Evolutionary conservation across 2,888 invertebrate species (phyloP), one percentile per base, ranked within the genome.

Genomic region (Therioaphis trifolii): DNA sequence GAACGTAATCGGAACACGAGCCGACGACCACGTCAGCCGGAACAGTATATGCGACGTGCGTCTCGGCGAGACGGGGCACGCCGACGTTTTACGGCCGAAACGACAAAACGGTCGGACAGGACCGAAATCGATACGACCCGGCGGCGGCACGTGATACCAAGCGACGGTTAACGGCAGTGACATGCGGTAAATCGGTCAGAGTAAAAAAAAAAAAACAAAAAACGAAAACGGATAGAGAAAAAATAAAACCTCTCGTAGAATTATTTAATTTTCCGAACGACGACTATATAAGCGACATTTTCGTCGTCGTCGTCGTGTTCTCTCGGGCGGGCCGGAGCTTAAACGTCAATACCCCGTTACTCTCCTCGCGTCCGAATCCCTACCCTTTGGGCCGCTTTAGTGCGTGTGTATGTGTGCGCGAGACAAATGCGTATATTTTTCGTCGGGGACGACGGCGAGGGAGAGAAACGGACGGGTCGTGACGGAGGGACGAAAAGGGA

Each of bases 381-480:
- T 43, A 71, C 58, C 46, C n/a, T 2, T 15, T 3, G 9, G 2
- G 27, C 5, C 21, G 14, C 40, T 43, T 61, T 4, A 46, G 43
- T 35, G 49, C 29, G 46, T 18, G 24, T 29, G 71, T 27, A 43
- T 46, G 12, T 4, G 12, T 4, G 29, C 21, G 21, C 9, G 29
- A 80, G 71, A 80, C 58, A 49, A 80, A 80, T 35, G 61, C 27
- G 69, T 72, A 40, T 63, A 21, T 52, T 49, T 40, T 24, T 14
- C 24, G 15, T n/a, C n/a, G n/a, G n/a, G n/a, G n/a, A n/a, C n/a
- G n/a, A n/a, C 9, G 58, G 24, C 46, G 24, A 18, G 21, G 24
- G 9, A 35, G 72, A 55, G 35, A 21, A 35, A 0, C n/a, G n/a
- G n/a, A 21, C 3, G 55, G 9, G 24, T 1, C 52, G 21, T 7